These are phyloP conservation scores for Drosophila cardini DNA, from an alignment of 1,140 invertebrate genomes.

Conservation along the genomic window DNA sequence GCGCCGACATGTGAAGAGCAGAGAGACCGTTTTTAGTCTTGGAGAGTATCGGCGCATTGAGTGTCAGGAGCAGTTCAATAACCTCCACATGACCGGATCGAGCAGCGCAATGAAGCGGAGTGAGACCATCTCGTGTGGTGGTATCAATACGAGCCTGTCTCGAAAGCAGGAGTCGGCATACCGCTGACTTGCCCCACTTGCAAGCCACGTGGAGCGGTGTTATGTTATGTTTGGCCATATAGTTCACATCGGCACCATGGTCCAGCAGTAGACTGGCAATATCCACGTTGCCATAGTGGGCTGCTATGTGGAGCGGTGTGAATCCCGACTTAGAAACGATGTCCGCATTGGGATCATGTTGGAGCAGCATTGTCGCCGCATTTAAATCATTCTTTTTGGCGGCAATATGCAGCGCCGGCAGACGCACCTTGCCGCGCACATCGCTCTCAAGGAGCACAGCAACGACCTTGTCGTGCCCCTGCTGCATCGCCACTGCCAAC, in stretches of 20 bases:
- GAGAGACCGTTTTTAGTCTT: constrained; percentile 99
- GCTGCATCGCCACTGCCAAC: constrained; percentile 98
- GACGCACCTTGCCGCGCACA: constrained; percentile 94
- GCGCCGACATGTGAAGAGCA: constrained; percentile 96
- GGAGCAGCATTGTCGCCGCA: constrained; percentile 95
- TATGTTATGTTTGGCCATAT: constrained; percentile 97
- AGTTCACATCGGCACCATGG: constrained; percentile 98
- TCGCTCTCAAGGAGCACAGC: constrained; percentile 98
- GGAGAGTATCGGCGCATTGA: constrained; percentile 96
- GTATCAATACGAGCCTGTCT: constrained; percentile 96
- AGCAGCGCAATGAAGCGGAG: constrained; percentile 96
- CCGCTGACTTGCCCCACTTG: constrained; percentile 86
- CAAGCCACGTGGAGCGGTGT: constrained; percentile 95
- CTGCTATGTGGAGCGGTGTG: constrained; percentile 98
- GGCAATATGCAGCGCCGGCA: constrained; percentile 98
- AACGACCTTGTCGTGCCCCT: constrained; percentile 99
- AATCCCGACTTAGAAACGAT: constrained; percentile 99
- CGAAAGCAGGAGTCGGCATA: constrained; percentile 93
- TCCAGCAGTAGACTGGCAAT: constrained; percentile 96
- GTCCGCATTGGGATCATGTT: constrained; percentile 98
- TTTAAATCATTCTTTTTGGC: constrained; percentile 99
- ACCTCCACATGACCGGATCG: constrained; percentile 98
- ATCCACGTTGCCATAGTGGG: constrained; percentile 99
- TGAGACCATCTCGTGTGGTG: constrained; percentile 97
- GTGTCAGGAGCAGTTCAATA: constrained; percentile 95